Conservation (phyloP, 2,797 vertebrate genomes). For the Gymnoscopelus microlampas region DNA sequence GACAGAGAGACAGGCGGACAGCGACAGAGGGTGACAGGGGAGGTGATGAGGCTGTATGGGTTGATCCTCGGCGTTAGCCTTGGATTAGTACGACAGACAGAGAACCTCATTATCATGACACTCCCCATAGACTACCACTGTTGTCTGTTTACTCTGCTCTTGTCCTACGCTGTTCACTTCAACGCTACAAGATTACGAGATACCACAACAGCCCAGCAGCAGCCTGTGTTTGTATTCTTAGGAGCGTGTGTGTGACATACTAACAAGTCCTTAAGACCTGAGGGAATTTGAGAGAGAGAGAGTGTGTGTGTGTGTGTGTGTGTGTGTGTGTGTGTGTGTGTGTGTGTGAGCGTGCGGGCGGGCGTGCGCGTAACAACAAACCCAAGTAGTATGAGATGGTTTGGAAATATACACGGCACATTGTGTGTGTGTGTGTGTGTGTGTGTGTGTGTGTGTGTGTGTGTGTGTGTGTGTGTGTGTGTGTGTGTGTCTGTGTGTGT, state of each 20-base stretch:
- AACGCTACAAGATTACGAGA: slow-evolving; percentile 35
- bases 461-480: slow-evolving; percentile 5
- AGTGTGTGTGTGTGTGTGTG: slow-evolving; percentile 7
- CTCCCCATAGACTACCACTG: slow-evolving; percentile 49
- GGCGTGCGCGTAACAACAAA: not conserved
- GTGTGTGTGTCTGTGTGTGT: not conserved
- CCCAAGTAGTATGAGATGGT: not conserved
- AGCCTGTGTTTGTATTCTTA: slow-evolving; percentile 38
- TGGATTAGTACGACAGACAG: slow-evolving; percentile 60
- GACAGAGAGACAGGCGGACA: not conserved
- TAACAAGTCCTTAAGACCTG: slow-evolving; percentile 28
- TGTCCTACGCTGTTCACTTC: slow-evolving; percentile 51
- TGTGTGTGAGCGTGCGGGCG: too few relatives aligned
- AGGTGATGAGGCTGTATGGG: not conserved
- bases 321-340: not conserved
- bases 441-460: too few relatives aligned
- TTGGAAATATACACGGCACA: too few relatives aligned
- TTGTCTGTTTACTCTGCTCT: slow-evolving; percentile 60
- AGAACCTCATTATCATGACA: slow-evolving; percentile 67
- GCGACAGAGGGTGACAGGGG: not conserved
- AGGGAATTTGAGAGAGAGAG: not conserved
- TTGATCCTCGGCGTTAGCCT: slow-evolving; percentile 24
- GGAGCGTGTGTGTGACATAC: slow-evolving; percentile 34
- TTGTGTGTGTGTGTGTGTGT: not conserved
- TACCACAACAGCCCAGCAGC: slow-evolving; percentile 33